A percentile compares a stretch with the other conserved stretches of the same genome.
These are phyloP conservation scores for Tachyglossus aculeatus DNA, from an alignment of 2,797 vertebrate genomes.

Conservation along the genomic window DNA sequence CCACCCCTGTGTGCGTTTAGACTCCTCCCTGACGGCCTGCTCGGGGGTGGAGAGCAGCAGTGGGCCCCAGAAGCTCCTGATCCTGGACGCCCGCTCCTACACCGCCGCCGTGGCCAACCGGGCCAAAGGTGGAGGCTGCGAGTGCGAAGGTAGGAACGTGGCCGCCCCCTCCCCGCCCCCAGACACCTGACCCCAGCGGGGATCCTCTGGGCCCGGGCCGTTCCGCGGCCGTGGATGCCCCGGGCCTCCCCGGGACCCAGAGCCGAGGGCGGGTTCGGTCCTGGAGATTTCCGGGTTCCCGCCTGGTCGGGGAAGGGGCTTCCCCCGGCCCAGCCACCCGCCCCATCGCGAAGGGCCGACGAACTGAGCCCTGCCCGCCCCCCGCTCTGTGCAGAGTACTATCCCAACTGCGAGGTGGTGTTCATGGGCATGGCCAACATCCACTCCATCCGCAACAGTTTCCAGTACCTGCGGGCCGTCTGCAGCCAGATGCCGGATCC, in stretches of 20 bases:
- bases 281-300: not conserved
- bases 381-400: slow-evolving; percentile 85
- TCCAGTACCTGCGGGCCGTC: slow-evolving; percentile 93
- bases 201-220: not conserved
- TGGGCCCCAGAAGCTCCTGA: slow-evolving; percentile 92
- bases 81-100: slow-evolving; percentile 96
- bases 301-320: not conserved
- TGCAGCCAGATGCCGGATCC: slow-evolving; percentile 98
- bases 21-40: slow-evolving; percentile 88
- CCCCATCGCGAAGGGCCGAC: not conserved
- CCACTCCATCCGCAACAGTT: slow-evolving; percentile 97
- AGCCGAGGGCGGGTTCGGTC: too few species aligned
- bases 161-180: not conserved
- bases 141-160: slow-evolving; percentile 89
- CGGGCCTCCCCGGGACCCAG: not conserved
- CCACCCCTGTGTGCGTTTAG: slow-evolving; percentile 69
- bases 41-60: slow-evolving; percentile 84
- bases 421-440: slow-evolving; percentile 99
- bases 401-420: slow-evolving; percentile 97
- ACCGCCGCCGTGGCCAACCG: slow-evolving; percentile 96
- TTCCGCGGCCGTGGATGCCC: not conserved
- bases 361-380: not conserved
- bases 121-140: slow-evolving; percentile 97
- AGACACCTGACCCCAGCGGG: not conserved
- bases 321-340: too few species aligned